phyloP scores from a whole-genome alignment of 2,113 vertebrate genomes.

The Thryonomys swinderianus region DNA sequence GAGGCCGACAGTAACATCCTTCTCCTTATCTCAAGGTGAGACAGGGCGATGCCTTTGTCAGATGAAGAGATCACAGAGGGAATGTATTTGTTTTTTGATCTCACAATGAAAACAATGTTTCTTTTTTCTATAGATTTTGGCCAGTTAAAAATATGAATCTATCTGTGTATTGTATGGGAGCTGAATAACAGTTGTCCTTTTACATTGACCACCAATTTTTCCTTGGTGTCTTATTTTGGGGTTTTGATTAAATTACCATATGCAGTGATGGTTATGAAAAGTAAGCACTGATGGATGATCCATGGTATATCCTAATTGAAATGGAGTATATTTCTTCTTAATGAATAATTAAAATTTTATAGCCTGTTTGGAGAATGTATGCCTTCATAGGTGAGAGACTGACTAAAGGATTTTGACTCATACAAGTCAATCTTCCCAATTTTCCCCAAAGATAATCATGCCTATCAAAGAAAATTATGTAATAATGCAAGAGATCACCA shows the following conservation, averaged over 20 bases:
- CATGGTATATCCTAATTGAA: neutral
- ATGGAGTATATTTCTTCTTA: neutral
- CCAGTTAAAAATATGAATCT: constrained; percentile 56
- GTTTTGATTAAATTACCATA: neutral
- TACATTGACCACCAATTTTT: neutral
- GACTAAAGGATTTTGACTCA: neutral
- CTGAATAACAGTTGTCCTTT: neutral
- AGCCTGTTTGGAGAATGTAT: neutral
- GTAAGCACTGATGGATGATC: neutral
- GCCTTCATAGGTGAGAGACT: neutral
- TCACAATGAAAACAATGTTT: constrained; percentile 36
- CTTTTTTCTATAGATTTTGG: constrained; percentile 32
- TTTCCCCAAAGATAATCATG: neutral
- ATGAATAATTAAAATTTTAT: constrained; percentile 31
- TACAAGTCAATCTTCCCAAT: neutral
- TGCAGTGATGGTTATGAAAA: constrained; percentile 9
- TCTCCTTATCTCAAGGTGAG: constrained; percentile 70
- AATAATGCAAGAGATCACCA: neutral
- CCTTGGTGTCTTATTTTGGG: neutral
- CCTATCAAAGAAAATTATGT: neutral
- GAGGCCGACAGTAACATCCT: neutral
- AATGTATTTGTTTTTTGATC: constrained; percentile 66
- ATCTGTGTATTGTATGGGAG: neutral
- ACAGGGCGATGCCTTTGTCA: constrained; percentile 26
- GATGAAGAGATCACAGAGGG: constrained; percentile 46